These are phyloP conservation scores for Porites cylindrica DNA, from an alignment of 92 coral and sea anemone species.

Conservation along the genomic window DNA sequence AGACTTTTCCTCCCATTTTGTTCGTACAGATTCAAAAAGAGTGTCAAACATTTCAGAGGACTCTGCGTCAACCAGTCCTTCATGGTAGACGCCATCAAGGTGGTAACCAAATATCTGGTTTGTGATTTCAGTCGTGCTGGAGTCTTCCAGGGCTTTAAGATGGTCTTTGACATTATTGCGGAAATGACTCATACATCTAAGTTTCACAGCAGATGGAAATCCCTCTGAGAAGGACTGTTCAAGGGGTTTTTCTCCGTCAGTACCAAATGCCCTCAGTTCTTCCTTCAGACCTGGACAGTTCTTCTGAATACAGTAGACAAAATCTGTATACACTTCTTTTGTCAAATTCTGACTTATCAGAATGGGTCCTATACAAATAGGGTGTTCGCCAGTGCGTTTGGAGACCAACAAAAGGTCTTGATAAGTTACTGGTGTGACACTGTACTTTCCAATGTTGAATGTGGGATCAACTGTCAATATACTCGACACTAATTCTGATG, in stretches of 20 bases:
- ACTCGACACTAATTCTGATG: constrained; percentile 48
- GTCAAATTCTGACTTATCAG: constrained; percentile 53
- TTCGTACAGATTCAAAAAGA: constrained; percentile 40
- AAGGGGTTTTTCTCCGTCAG: constrained; percentile 58
- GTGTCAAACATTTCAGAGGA: constrained; percentile 53
- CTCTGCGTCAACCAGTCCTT: constrained; percentile 59
- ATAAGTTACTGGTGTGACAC: neutral
- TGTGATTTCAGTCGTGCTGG: constrained; percentile 24
- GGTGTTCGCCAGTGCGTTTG: constrained; percentile 57
- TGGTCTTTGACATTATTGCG: constrained; percentile 52
- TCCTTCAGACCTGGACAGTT: constrained; percentile 56
- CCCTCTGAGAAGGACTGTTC: constrained; percentile 35
- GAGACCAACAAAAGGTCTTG: constrained; percentile 48
- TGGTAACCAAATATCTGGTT: constrained; percentile 55
- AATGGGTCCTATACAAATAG: constrained; percentile 51
- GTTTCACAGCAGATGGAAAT: constrained; percentile 30
- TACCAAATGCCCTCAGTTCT: constrained; percentile 47
- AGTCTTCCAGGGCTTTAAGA: constrained; percentile 43
- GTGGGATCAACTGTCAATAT: constrained; percentile 52
- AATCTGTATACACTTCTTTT: constrained; percentile 36
- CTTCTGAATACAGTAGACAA: constrained; percentile 50
- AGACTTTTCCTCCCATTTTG: constrained; percentile 42
- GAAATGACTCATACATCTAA: constrained; percentile 53
- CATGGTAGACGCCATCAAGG: constrained; percentile 47
- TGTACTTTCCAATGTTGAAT: constrained; percentile 42